phyloP scores from a whole-genome alignment of 1,140 invertebrate species.

The Agrypnia vestita region DNA sequence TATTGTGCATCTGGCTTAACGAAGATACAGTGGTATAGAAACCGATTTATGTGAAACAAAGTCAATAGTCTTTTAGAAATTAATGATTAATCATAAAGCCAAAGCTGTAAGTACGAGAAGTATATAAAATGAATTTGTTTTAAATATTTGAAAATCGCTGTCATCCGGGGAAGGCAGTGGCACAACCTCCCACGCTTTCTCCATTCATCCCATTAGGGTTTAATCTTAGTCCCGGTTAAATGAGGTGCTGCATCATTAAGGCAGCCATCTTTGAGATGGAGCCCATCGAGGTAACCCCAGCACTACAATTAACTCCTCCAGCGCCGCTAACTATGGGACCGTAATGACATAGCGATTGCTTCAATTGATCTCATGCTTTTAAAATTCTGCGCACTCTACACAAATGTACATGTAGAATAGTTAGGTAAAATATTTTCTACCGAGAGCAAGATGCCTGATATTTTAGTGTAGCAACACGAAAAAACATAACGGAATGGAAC shows the following conservation, averaged over 20 bases:
- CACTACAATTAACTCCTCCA: constrained; percentile 6
- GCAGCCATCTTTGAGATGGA: constrained; percentile 49
- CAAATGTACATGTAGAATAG: background rate
- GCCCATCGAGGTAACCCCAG: constrained; percentile 17
- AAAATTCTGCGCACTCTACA: background rate
- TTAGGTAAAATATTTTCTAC: background rate
- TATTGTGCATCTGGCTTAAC: too few relatives aligned
- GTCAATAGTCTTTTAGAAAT: too few relatives aligned
- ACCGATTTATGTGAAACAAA: too few relatives aligned
- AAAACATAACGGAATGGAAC: too few relatives aligned
- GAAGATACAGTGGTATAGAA: too few relatives aligned
- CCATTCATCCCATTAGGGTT: constrained; percentile 47
- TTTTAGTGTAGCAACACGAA: too few relatives aligned
- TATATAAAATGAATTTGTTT: too few relatives aligned
- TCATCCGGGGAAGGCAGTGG: too few relatives aligned
- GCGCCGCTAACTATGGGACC: background rate
- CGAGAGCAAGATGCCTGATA: too few relatives aligned
- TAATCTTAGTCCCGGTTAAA: constrained; percentile 52
- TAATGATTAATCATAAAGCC: too few relatives aligned
- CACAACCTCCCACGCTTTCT: constrained; percentile 1
- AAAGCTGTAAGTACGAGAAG: too few relatives aligned
- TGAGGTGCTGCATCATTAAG: constrained; percentile 53
- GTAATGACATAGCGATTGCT: constrained; percentile 33
- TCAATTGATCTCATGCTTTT: background rate
- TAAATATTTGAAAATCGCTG: too few relatives aligned